A percentile compares a stretch with the other conserved stretches of the same genome.
These are phyloP conservation scores for Neopipo cinnamomea DNA, from an alignment of 2,113 vertebrate species.

Conservation along the genomic window DNA sequence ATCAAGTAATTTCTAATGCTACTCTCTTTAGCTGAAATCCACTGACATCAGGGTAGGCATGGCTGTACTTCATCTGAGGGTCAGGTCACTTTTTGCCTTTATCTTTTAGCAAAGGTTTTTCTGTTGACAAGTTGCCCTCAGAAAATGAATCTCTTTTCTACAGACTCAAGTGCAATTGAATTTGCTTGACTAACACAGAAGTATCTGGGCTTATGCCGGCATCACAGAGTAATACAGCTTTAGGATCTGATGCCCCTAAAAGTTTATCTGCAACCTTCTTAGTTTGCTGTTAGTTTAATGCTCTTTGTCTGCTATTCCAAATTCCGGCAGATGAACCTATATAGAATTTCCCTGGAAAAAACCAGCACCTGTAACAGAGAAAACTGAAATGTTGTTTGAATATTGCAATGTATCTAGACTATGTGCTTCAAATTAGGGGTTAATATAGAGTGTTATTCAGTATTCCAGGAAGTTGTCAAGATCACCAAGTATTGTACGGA, in stretches of 20 bases:
- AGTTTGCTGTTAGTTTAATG: neutral
- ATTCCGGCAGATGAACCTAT: neutral
- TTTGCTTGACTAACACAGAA: neutral
- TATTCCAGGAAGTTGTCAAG: conserved; percentile 71
- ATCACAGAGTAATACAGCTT: neutral
- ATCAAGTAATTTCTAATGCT: neutral
- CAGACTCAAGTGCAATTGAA: neutral
- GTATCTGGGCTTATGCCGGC: neutral
- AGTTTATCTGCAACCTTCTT: neutral
- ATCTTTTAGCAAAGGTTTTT: neutral
- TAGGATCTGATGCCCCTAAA: neutral
- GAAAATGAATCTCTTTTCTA: neutral
- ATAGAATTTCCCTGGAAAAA: neutral
- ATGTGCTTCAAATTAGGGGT: conserved; percentile 36
- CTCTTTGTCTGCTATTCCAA: neutral
- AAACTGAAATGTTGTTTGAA: neutral
- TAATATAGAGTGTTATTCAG: conserved; percentile 54
- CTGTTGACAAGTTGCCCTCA: neutral
- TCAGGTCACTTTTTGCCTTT: neutral
- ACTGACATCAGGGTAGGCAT: neutral
- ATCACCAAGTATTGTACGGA: conserved; percentile 42
- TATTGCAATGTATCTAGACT: conserved; percentile 4
- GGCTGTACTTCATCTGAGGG: neutral
- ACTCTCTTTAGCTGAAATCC: neutral
- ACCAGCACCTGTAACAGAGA: neutral